Evolutionary conservation across 2,888 invertebrate genomes (phyloP), one percentile per base, ranked within the genome.

Genomic region (Hirtodrosophila trivittata): DNA sequence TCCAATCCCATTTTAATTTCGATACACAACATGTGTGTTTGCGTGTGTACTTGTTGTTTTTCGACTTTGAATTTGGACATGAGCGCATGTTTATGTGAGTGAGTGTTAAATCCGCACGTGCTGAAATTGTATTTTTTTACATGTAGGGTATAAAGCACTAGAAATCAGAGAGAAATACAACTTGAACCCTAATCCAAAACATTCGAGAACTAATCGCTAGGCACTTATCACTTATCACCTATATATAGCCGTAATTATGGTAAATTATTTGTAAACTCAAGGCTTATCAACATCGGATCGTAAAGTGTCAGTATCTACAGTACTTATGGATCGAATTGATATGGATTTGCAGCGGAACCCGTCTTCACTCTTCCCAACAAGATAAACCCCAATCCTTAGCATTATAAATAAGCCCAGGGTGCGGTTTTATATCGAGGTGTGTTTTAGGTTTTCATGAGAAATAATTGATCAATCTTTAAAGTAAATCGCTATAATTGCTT

Each of bases 261-360:
- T 13, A 25, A 63, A 73, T 75, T 75, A 70, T 63, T 59, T 18
- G 37, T 69, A 58, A 73, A 70, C 69, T 70, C 49, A 75, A 21
- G 51, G 9, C 60, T 56, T 46, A 70, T 67, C 62, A 71, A 35
- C 30, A 26, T 14, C 33, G 2, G 13, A 4, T 12, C 33, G 1
- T 30, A n/a, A 8, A n/a, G 1, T 47, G 16, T 32, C 32, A 45
- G 13, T 71, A 46, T 58, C 37, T 13, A 26, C 2, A 32, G 45
- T 52, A 39, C 42, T 33, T 51, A 18, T 16, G 7, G 4, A 8
- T 26, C 18, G 7, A 21, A 9, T 13, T 32, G 58, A 47, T 70
- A 51, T 42, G 57, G 49, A 63, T 35, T 21, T n/a, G n/a, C n/a
- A n/a, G n/a, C n/a, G n/a, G n/a, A n/a, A n/a, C n/a, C n/a, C n/a